Evolutionary conservation across 2,113 vertebrate species (phyloP).

Genomic region (Hiodon alosoides): DNA sequence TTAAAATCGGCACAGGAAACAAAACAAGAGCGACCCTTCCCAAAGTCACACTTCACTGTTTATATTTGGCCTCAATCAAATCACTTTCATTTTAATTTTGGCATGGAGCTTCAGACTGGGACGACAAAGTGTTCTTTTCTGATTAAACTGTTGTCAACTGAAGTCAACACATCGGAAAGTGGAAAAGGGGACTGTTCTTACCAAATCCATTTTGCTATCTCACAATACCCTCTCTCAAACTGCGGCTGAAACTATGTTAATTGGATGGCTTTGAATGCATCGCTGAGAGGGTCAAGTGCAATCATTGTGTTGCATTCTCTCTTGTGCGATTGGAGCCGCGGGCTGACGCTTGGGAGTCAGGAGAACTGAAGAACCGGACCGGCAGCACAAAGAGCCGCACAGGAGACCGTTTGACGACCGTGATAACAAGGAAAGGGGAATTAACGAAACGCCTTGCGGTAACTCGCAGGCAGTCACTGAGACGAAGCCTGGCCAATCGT

Average conservation of each 20-base stretch:
- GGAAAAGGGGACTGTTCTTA: conserved; percentile 30
- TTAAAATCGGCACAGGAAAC: conserved; percentile 10
- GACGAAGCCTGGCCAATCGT: not conserved
- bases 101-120: not conserved
- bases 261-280: conserved; percentile 52
- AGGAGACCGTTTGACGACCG: not conserved
- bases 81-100: not conserved
- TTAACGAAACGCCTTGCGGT: conserved; percentile 25
- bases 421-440: not conserved
- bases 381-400: not conserved
- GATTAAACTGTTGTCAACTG: conserved; percentile 37
- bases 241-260: conserved; percentile 53
- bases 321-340: conserved; percentile 38
- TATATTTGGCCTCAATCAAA: conserved; percentile 2
- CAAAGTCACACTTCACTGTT: conserved; percentile 3
- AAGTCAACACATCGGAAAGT: not conserved
- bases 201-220: too few species aligned
- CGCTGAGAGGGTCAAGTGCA: conserved; percentile 28
- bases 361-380: not conserved
- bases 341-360: not conserved
- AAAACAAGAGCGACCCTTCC: conserved; percentile 1
- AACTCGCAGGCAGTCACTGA: not conserved
- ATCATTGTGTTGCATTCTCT: conserved; percentile 30
- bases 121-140: conserved; percentile 19
- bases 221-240: not conserved